Evolutionary conservation across 2,113 vertebrate genomes (phyloP).

Genomic region (Grammatotria lemairii): DNA sequence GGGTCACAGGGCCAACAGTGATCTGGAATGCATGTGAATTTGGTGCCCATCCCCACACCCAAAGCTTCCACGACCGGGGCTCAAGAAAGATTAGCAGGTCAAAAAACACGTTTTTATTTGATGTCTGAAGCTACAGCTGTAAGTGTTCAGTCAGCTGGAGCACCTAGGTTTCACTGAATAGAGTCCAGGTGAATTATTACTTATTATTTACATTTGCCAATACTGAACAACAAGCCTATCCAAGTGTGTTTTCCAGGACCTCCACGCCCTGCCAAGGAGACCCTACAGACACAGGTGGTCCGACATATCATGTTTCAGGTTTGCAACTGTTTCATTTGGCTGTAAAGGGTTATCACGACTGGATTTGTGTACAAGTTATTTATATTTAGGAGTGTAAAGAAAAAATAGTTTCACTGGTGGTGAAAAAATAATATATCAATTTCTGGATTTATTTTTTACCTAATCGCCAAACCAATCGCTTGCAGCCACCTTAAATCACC

Average conservation of each 20-base stretch:
- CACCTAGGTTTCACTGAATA: neutral
- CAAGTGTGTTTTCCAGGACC: neutral
- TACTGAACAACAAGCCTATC: neutral
- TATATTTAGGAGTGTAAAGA: neutral
- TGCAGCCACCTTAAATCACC: neutral
- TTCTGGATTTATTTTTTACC: neutral
- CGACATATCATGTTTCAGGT: neutral
- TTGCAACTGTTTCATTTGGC: neutral
- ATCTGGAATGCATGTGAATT: neutral
- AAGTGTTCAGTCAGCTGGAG: neutral
- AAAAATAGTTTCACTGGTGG: neutral
- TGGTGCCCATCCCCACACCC: neutral
- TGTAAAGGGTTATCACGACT: neutral
- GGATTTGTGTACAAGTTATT: neutral
- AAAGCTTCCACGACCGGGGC: neutral
- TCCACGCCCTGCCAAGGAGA: neutral
- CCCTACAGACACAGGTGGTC: neutral
- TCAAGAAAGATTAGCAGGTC: neutral
- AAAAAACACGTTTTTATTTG: neutral
- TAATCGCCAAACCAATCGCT: neutral
- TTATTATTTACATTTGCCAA: neutral
- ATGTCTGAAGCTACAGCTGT: neutral
- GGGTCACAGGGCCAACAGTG: slow-evolving; percentile 41
- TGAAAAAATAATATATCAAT: neutral
- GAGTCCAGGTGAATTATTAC: neutral